Percentiles rank a stretch among this genome's conserved stretches.
These are phyloP conservation scores for Notarius quadriscutis DNA, from an alignment of 2,113 vertebrate genomes.

Conservation along the genomic window DNA sequence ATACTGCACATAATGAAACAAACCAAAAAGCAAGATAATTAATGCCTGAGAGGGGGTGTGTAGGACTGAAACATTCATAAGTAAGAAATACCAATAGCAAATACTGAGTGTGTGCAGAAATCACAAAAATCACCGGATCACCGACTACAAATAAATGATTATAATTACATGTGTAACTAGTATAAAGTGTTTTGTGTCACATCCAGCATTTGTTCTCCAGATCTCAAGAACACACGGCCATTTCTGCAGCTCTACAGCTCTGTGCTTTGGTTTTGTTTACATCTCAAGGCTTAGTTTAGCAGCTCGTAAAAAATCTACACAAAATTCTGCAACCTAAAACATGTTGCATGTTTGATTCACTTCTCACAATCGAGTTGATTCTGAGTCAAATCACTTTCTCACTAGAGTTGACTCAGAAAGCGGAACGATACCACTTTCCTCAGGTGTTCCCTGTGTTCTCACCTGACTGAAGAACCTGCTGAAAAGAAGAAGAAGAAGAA, in stretches of 20 bases:
- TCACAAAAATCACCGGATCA: neutral
- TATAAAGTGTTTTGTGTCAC: neutral
- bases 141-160: neutral
- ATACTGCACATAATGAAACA: neutral
- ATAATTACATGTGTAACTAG: neutral
- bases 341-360: neutral
- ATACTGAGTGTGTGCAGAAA: neutral
- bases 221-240: neutral
- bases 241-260: neutral
- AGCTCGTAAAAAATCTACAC: neutral
- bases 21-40: neutral
- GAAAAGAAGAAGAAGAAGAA: neutral
- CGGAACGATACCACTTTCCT: neutral
- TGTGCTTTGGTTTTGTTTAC: neutral
- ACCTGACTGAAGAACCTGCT: too few species aligned
- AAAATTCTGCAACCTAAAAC: neutral
- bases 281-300: neutral
- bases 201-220: neutral
- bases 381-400: neutral
- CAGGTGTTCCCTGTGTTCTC: neutral
- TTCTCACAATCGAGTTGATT: neutral
- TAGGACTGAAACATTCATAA: neutral
- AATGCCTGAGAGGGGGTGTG: neutral
- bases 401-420: neutral
- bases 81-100: neutral